A percentile compares a stretch with the other conserved stretches of the same genome.
Evolutionary conservation across 1,140 invertebrate species (phyloP).

Genomic region (Theocolax elegans): DNA sequence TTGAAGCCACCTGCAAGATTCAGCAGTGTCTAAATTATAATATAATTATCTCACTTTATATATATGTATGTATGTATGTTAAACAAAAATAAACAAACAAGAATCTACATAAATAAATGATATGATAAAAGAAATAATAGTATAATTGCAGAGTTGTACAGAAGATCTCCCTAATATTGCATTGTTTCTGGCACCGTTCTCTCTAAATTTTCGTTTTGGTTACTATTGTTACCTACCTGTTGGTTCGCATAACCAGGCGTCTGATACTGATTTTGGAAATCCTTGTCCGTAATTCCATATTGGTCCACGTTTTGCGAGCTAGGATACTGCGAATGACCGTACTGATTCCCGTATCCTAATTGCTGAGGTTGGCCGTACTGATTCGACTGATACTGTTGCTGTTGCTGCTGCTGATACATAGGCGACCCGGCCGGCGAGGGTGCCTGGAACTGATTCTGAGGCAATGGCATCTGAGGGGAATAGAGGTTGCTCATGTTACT

Average conservation of each 20-base stretch:
- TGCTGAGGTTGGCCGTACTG: constrained; percentile 48
- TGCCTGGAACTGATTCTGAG: constrained; percentile 52
- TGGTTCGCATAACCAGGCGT: constrained; percentile 55
- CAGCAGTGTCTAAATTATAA: background rate
- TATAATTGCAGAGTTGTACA: too few relatives aligned
- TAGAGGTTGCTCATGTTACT: constrained; percentile 4
- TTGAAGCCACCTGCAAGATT: constrained; percentile 5
- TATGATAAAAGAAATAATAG: constrained; percentile 26
- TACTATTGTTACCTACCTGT: constrained; percentile 54
- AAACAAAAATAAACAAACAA: background rate
- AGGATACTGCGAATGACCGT: constrained; percentile 47
- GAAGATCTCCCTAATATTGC: too few relatives aligned
- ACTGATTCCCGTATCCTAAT: constrained; percentile 51
- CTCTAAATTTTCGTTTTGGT: background rate
- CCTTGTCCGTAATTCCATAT: constrained; percentile 56
- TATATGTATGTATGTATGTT: too few relatives aligned
- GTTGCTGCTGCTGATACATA: constrained; percentile 50
- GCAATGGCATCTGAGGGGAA: constrained; percentile 28
- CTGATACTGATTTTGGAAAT: constrained; percentile 59
- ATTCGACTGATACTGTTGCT: constrained; percentile 48
- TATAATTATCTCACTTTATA: background rate
- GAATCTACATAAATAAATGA: background rate
- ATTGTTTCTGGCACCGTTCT: too few relatives aligned
- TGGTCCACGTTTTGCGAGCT: constrained; percentile 52
- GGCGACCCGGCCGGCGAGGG: too few relatives aligned